Base-by-base conservation (phyloP, 2,113 vertebrate genomes). In the Pelecanus crispus region DNA sequence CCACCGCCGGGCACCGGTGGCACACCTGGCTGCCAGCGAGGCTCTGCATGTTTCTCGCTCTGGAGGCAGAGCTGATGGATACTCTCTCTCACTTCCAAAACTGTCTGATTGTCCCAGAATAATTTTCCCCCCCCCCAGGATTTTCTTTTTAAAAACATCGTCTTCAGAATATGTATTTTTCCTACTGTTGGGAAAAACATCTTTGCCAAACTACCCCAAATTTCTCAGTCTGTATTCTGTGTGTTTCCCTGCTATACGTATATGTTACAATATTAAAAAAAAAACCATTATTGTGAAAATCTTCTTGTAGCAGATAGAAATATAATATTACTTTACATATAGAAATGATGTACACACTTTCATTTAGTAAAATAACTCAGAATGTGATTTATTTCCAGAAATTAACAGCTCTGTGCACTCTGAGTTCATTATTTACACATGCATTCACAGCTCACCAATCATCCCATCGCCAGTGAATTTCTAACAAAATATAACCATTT, bases 181-280 rank as follows among this genome's bases (percentile, higher is more conserved):
- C 67, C 66, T 58, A 0, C 29, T 66, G 10, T 65, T 59, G 25
- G 26, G 47, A 79, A 89, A 92, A 70, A 21, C 10, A 29, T 29
- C 55, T 66, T 83, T 78, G n/a, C 11, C 17, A 78, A 84, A 34
- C 31, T 40, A 40, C 16, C 17, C 24, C 19, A 31, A 7, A 67
- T 91, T 89, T 83, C 34, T 70, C 17, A 47, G 31, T 12, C 17
- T 21, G 11, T 44, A 56, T 85, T 85, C 36, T 36, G 10, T 25
- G 29, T 45, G 62, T 81, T 72, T 65, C 77, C 34, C 0, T 0
- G n/a, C 15, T 59, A 25, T 42, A 24, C 0, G 2, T 42, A 5
- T 13, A 56, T 21, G 11, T 28, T 50, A 71, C 47, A 55, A 32
- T 62, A 34, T 17, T 49, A 25, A 34, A 20, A 38, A 72, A n/a